Conservation (phyloP, 2,113 vertebrate species). For the Hyperopisus bebe region DNA sequence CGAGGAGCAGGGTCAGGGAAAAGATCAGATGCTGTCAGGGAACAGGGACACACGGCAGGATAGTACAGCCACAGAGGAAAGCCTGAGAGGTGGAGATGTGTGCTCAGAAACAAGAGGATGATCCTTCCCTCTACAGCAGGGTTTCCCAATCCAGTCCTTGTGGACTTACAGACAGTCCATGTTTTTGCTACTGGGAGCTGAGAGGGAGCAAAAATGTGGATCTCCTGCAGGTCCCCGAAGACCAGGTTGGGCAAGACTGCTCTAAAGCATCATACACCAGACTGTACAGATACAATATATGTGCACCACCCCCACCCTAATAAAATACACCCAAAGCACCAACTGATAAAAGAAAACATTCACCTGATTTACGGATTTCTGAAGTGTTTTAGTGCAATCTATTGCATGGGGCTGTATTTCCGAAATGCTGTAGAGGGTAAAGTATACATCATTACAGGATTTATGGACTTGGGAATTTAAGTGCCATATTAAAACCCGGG, state of each 20-base stretch:
- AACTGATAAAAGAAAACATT: slow-evolving; percentile 14
- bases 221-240: background rate
- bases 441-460: slow-evolving; percentile 6
- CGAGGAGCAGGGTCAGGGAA: background rate
- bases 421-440: background rate
- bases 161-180: background rate
- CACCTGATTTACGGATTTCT: background rate
- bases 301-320: background rate
- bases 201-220: background rate
- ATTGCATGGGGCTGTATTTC: background rate
- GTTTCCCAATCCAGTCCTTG: background rate
- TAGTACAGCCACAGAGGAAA: background rate
- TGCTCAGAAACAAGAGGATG: background rate
- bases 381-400: background rate
- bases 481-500: background rate
- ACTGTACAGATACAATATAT: background rate
- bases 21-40: background rate
- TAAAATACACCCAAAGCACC: slow-evolving; percentile 1
- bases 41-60: background rate
- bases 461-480: background rate
- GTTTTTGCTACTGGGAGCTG: background rate
- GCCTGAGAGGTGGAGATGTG: background rate
- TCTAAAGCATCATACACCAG: background rate
- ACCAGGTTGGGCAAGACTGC: background rate
- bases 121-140: background rate